Percentiles rank a stretch among this genome's conserved stretches.
Conservation (phyloP, 2,888 invertebrate species). For the Punctoribates punctum region DNA sequence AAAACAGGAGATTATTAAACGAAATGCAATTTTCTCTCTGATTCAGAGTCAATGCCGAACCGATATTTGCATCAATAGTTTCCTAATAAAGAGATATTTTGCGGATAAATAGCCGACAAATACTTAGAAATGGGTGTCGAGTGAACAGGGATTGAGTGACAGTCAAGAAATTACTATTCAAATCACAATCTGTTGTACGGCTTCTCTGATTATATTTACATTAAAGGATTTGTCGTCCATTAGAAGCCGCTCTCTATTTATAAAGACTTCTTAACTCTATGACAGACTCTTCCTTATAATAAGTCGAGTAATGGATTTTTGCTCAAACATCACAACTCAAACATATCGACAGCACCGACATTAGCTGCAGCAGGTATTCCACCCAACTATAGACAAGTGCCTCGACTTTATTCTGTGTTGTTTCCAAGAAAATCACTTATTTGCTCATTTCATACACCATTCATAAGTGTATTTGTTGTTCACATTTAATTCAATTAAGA, state of each 20-base stretch:
- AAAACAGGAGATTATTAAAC: background rate
- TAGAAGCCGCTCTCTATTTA: background rate
- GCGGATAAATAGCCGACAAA: background rate
- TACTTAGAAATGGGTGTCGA: background rate
- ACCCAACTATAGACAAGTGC: background rate
- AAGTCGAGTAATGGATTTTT: background rate
- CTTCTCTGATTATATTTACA: background rate
- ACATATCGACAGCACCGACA: background rate
- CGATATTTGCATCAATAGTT: background rate
- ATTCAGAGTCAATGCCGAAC: background rate
- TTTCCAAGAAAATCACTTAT: background rate
- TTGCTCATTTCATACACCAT: background rate
- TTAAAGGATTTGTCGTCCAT: conserved; percentile 30
- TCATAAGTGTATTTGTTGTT: conserved; percentile 10
- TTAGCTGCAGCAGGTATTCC: background rate
- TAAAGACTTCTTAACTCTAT: background rate
- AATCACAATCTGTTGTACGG: background rate
- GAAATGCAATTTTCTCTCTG: background rate
- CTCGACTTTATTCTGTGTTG: background rate
- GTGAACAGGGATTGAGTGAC: background rate
- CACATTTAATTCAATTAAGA: background rate
- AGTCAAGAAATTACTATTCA: background rate
- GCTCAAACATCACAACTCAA: background rate
- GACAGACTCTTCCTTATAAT: background rate
- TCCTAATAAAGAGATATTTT: background rate